Percentiles rank a stretch among this genome's conserved stretches.
phyloP scores from a whole-genome alignment of 2,888 invertebrate genomes.

The Agrochola lychnidis region DNA sequence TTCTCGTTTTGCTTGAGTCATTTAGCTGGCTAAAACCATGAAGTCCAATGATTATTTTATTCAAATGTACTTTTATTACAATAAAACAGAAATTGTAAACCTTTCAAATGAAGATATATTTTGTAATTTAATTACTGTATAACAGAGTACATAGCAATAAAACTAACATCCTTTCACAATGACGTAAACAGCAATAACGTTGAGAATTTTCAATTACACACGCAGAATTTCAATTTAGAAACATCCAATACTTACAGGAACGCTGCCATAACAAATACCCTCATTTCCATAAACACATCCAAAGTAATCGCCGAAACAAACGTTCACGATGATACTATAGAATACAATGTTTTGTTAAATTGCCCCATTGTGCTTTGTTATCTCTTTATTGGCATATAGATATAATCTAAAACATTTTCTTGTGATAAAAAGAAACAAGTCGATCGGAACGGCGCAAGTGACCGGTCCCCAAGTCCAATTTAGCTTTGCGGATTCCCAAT shows the following conservation, averaged over 20 bases:
- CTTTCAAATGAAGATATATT: slow-evolving; percentile 12
- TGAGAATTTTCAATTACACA: slow-evolving; percentile 62
- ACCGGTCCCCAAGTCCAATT: slow-evolving; percentile 78
- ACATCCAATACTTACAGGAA: slow-evolving; percentile 57
- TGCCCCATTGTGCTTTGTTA: slow-evolving; percentile 57
- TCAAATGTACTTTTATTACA: not conserved
- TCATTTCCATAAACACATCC: slow-evolving; percentile 65
- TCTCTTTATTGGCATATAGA: slow-evolving; percentile 48
- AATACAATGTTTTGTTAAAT: slow-evolving; percentile 59
- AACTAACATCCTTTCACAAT: slow-evolving; percentile 40
- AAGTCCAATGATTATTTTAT: not conserved
- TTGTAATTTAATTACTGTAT: slow-evolving; percentile 34
- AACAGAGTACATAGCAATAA: slow-evolving; percentile 18
- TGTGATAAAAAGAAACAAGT: slow-evolving; percentile 69
- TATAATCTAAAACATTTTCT: slow-evolving; percentile 63
- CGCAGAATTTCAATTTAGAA: slow-evolving; percentile 62
- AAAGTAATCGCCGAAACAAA: slow-evolving; percentile 63
- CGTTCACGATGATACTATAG: slow-evolving; percentile 49
- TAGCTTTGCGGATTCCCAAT: slow-evolving; percentile 76
- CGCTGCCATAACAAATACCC: slow-evolving; percentile 58
- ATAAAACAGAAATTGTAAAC: not conserved
- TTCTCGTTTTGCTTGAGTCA: not conserved
- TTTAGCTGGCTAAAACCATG: not conserved
- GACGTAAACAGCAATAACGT: slow-evolving; percentile 53
- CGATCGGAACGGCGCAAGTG: slow-evolving; percentile 72